Base-by-base conservation (phyloP, 2,113 vertebrate species). In the Corapipo altera region DNA sequence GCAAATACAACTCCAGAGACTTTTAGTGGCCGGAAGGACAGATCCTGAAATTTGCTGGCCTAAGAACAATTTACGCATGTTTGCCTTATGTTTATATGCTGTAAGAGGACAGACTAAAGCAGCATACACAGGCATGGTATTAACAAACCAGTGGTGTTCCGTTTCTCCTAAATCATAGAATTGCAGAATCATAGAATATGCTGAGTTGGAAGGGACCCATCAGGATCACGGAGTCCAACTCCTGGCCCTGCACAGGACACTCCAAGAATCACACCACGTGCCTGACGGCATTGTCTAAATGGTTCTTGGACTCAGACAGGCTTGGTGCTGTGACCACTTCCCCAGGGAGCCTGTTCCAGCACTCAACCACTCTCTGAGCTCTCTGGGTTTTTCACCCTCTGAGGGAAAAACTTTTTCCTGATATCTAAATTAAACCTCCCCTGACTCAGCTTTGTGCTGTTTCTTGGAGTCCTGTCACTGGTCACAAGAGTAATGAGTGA, bases 341-440 rank as follows among this genome's bases (percentile, higher is more conserved):
- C 41, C 21, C 48, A 30, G 9, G 48, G 2, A 70, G 11, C 30
- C 15, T 83, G 14, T 55, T 41, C 30, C n/a, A 27, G 26, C 28
- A 26, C 26, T 43, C 17, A 13, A 0, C 7, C 26, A 43, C 0
- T 0, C 13, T 32, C 26, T 64, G 37, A 26, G 27, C 0, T 1
- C 13, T 41, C 37, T 64, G 61, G 17, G 27, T 41, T 64, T 64
- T 64, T 41, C 27, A 41, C 0, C 0, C 26, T 49, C 26, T 28
- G 32, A 4, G 9, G 57, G 49, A 64, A 62, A 55, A 70, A 14
- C 18, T 3, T 84, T 43, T 55, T 43, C 27, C 26, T 43, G 26
- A 35, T 41, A 62, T 23, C 41, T 49, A 70, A 11, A 15, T 21
- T 62, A 49, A 76, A 64, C 26, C 35, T 23, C 26, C 41, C 10